Conservation (phyloP, 1,140 invertebrate species). For the Brachionus sp. region DNA sequence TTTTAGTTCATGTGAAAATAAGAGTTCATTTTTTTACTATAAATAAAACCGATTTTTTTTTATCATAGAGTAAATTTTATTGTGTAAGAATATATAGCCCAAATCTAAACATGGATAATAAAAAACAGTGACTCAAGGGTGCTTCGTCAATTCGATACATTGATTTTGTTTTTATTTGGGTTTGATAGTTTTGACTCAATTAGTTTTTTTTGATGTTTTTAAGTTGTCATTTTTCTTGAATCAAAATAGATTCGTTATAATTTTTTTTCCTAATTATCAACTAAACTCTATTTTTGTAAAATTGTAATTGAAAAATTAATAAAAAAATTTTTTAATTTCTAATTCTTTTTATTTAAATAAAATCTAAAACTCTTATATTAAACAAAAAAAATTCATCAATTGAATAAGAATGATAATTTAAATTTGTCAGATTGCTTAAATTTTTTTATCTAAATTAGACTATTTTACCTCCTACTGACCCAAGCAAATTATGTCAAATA, state of each 20-base stretch:
- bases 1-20: not conserved
- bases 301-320: not conserved
- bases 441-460: too few relatives aligned
- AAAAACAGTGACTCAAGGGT: not conserved
- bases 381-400: too few relatives aligned
- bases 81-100: not conserved
- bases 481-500: too few relatives aligned
- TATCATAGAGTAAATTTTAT: not conserved
- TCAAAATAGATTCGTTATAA: not conserved
- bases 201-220: not conserved
- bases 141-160: not conserved
- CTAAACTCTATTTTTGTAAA: not conserved
- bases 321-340: too few relatives aligned
- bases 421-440: too few relatives aligned
- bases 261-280: not conserved
- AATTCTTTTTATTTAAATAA: too few relatives aligned
- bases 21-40: not conserved
- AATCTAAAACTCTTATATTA: too few relatives aligned
- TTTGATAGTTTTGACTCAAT: not conserved
- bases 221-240: not conserved
- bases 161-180: slow-evolving; percentile 9
- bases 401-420: too few relatives aligned
- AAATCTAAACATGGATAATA: not conserved
- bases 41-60: not conserved
- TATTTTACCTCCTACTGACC: too few relatives aligned